Conservation (phyloP, 2,797 vertebrate species). For the Taenioides sp. region DNA sequence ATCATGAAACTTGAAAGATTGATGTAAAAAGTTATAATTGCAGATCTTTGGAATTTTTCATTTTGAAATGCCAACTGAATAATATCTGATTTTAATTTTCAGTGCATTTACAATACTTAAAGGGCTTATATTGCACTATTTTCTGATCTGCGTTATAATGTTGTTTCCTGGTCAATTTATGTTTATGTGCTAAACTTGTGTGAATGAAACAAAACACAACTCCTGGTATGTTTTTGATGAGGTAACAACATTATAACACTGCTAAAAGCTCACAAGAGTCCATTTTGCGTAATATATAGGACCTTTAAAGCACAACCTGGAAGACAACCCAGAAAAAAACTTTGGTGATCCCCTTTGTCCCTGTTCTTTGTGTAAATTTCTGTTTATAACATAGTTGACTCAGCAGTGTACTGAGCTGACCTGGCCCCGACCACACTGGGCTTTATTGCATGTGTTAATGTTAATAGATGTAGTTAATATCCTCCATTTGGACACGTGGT, state of each 20-base stretch:
- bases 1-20: not conserved
- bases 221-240: too few species aligned
- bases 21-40: not conserved
- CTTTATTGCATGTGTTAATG: conserved; percentile 51
- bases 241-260: too few species aligned
- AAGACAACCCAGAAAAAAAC: not conserved
- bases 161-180: too few species aligned
- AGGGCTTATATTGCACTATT: not conserved
- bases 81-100: not conserved
- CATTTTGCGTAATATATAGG: too few species aligned
- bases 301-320: not conserved
- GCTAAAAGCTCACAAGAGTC: too few species aligned
- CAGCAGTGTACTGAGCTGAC: conserved; percentile 42
- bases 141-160: too few species aligned
- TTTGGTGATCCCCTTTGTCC: not conserved
- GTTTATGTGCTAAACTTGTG: too few species aligned
- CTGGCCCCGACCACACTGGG: conserved; percentile 18
- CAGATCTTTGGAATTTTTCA: not conserved
- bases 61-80: not conserved
- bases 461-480: conserved; percentile 42
- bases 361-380: not conserved
- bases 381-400: conserved; percentile 46
- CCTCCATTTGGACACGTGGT: conserved; percentile 26
- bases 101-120: not conserved
- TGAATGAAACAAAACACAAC: too few species aligned